phyloP scores from a whole-genome alignment of 2,888 invertebrate species.

The Pyrochroa serraticornis region DNA sequence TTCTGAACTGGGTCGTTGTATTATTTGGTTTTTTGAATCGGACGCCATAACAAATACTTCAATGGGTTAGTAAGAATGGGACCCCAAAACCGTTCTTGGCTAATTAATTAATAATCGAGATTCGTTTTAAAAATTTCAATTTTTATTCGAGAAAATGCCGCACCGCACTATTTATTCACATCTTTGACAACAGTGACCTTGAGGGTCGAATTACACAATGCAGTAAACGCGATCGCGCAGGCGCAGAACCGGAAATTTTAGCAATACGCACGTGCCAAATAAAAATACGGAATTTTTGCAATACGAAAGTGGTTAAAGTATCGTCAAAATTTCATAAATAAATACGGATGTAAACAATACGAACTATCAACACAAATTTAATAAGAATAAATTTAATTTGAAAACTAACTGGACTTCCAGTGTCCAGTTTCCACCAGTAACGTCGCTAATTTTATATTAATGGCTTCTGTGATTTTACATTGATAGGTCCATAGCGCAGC shows the following conservation, averaged over 20 bases:
- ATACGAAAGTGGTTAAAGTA: neutral
- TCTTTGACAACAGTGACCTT: constrained; percentile 28
- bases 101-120: too few relatives aligned
- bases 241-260: neutral
- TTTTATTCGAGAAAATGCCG: constrained; percentile 21
- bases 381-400: neutral
- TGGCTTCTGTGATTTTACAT: constrained; percentile 51
- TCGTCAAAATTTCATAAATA: neutral
- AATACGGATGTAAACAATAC: too few relatives aligned
- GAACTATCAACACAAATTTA: too few relatives aligned
- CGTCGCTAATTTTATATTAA: constrained; percentile 50
- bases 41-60: constrained; percentile 43
- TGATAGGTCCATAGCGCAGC: constrained; percentile 60
- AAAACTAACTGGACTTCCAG: constrained; percentile 31
- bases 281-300: neutral
- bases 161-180: constrained; percentile 19
- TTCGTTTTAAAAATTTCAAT: neutral
- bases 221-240: neutral
- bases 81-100: too few relatives aligned
- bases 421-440: constrained; percentile 56
- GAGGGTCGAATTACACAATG: constrained; percentile 7
- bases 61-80: neutral
- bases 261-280: too few relatives aligned
- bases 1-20: constrained; percentile 44
- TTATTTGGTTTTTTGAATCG: constrained; percentile 43